Evolutionary conservation across 2,888 invertebrate genomes (phyloP), one percentile per base, ranked within the genome.

Genomic region (Mythimna vitellina): DNA sequence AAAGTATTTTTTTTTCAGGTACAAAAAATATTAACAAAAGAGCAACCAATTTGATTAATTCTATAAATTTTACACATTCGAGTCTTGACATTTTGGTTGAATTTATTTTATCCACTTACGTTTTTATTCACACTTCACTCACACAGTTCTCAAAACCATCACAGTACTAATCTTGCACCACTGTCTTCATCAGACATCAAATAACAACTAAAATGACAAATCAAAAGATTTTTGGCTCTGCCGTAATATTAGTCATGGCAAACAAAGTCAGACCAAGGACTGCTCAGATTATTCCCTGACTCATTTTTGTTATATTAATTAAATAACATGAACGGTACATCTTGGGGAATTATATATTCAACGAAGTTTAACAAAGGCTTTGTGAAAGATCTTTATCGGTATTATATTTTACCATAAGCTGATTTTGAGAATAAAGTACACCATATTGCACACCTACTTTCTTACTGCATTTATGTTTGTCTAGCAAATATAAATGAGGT

Each of bases 231-330:
- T 85, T 86, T 65, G 77, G 76, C 78, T 70, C 70, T 69, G 65
- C 82, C 76, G 72, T 70, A 77, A 79, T 57, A 87, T 89, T 89
- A 89, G 87, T 89, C 89, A 89, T 76, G 73, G 64, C 78, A 57
- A 80, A 81, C 81, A 84, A 85, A 86, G 82, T 83, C 83, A 80
- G 81, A 70, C 62, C 83, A 85, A 86, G 81, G 85, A 83, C 81
- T 74, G 80, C 58, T 35, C 74, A 51, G 73, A 79, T 77, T 82
- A 81, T 81, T 80, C 84, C 85, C 86, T 89, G 90, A 89, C 76
- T 89, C 90, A 89, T 80, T 72, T 79, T 74, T 58, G 69, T 74
- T 77, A 73, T 65, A 72, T 76, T 79, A 83, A 83, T 77, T 77
- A 76, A 74, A 73, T 61, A 67, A 42, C 62, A 32, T 35, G 62